Percentiles rank a stretch among this genome's conserved stretches.
These are phyloP conservation scores for Drosophila seguyi DNA, from an alignment of 1,140 invertebrate genomes.

Conservation along the genomic window DNA sequence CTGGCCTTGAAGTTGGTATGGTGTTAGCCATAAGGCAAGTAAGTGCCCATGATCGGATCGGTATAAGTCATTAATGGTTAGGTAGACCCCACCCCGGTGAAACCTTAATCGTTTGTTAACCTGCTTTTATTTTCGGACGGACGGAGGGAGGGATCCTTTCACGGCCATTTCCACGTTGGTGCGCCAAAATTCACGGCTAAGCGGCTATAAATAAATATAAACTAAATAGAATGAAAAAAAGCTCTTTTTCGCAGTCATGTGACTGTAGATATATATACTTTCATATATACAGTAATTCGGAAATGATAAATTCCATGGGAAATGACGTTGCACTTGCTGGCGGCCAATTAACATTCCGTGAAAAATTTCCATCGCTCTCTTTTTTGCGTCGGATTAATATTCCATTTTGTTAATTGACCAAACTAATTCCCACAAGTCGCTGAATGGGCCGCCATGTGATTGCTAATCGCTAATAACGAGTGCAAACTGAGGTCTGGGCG, in stretches of 20 bases:
- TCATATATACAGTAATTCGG: conserved; percentile 14
- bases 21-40: conserved; percentile 2
- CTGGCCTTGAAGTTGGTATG: conserved; percentile 31
- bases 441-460: conserved; percentile 31
- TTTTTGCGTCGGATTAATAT: conserved; percentile 38
- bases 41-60: conserved; percentile 1
- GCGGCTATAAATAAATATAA: conserved; percentile 63
- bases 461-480: conserved; percentile 30
- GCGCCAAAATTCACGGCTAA: conserved; percentile 56
- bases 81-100: neutral
- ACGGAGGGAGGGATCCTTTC: conserved; percentile 6
- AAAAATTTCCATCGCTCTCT: conserved; percentile 26
- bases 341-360: conserved; percentile 21
- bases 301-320: conserved; percentile 38
- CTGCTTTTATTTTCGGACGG: conserved; percentile 3
- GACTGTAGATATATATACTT: conserved; percentile 17
- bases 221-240: conserved; percentile 40
- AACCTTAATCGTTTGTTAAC: conserved; percentile 22
- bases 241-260: conserved; percentile 67
- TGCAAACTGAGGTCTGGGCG: conserved; percentile 10
- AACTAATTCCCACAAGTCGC: conserved; percentile 29
- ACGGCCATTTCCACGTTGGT: conserved; percentile 51
- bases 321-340: conserved; percentile 21
- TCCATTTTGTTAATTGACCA: conserved; percentile 45
- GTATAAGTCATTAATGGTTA: conserved; percentile 14